phyloP scores from a whole-genome alignment of 1,140 invertebrate species.

The Marisa cornuarietis region DNA sequence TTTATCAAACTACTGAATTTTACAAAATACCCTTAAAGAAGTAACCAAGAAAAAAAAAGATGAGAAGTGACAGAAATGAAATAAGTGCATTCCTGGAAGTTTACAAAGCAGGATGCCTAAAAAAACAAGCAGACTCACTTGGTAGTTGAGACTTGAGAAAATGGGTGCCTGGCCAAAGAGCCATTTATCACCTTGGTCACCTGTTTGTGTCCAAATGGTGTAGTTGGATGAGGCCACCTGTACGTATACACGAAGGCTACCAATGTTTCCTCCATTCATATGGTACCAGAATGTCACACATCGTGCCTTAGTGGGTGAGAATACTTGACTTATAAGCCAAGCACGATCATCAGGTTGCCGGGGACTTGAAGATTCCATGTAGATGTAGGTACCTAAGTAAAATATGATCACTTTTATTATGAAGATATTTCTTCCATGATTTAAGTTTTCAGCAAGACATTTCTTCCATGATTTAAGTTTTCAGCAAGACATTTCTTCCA shows the following conservation, averaged over 20 bases:
- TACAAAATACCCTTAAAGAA: too few species aligned
- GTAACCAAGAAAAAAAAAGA: background rate
- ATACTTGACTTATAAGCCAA: conserved; percentile 70
- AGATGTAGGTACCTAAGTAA: conserved; percentile 74
- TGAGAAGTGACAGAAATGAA: background rate
- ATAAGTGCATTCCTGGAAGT: background rate
- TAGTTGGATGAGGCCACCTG: conserved; percentile 24
- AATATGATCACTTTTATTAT: background rate
- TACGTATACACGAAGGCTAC: conserved; percentile 55
- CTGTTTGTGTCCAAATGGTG: conserved; percentile 24
- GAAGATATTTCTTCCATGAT: too few species aligned
- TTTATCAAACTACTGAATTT: too few species aligned
- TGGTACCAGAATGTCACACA: conserved; percentile 71
- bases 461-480: too few species aligned
- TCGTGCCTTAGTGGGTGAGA: conserved; percentile 28
- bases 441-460: too few species aligned
- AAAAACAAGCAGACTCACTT: conserved; percentile 1
- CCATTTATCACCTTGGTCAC: conserved; percentile 48
- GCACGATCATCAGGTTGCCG: conserved; percentile 73
- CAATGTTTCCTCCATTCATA: conserved; percentile 75
- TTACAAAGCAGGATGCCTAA: too few species aligned
- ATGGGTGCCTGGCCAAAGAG: conserved; percentile 35
- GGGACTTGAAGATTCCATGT: conserved; percentile 73
- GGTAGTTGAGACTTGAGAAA: conserved; percentile 10
- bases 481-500: too few species aligned